Evolutionary conservation across 2,888 invertebrate species (phyloP), one percentile per base, ranked within the genome.

Genomic region (Eristalis tenax): DNA sequence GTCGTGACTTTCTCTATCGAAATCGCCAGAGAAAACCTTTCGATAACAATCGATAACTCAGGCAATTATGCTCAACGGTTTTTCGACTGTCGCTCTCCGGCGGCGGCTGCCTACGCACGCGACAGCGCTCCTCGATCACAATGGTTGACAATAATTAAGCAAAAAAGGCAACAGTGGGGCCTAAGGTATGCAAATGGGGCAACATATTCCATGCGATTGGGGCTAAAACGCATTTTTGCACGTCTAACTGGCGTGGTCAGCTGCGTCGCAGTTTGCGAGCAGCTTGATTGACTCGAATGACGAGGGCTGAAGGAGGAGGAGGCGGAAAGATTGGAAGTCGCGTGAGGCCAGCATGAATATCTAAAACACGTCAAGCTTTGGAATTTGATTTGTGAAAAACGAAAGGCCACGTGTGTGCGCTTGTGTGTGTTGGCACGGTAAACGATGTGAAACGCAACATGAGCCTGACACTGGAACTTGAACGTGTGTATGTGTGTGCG

Each of bases 261-360:
- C 63, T 66, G 59, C 73, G 77, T 69, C 69, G 69, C 82, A 22
- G 74, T 32, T 82, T 70, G 40, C 50, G 6, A 8, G 50, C 50
- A 32, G 43, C 50, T n/a, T 65, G 77, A 75, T 69, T 68, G 68
- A 68, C 63, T 81, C 70, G 61, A 65, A 66, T 70, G 57, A n/a
- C 65, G 70, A 75, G 79, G 26, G 28, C 18, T 5, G 50, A 50
- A 50, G 50, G 50, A 6, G 43, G 43, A 43, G 50, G 50, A 50
- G 50, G 18, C 50, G 50, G 50, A 50, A 50, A 50, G 18, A 50
- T 50, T 50, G 50, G 50, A 50, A 74, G 40, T 75, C 65, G 74
- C 75, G 43, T 86, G 71, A 71, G 78, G 78, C 83, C 78, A 82
- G 65, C 82, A 86, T 86, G 85, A 86, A 86, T 83, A 78, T 70